phyloP scores from a whole-genome alignment of 2,113 vertebrate species.

The Malaclemys terrapin region DNA sequence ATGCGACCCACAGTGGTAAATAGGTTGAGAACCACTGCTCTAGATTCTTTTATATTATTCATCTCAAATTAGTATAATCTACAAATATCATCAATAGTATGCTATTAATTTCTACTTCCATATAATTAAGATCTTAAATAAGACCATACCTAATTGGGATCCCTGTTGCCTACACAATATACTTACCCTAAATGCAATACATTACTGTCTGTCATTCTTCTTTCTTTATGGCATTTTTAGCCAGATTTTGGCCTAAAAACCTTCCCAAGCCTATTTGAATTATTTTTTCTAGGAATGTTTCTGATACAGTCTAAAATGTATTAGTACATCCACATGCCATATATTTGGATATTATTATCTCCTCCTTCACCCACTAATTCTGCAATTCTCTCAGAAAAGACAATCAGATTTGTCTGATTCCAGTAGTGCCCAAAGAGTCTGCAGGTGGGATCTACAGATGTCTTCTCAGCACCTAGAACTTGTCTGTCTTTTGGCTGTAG shows the following conservation, averaged over 20 bases:
- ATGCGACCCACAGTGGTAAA: too few relatives aligned
- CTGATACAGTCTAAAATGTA: rapidly evolving
- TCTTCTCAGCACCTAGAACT: neutral
- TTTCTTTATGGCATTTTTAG: neutral
- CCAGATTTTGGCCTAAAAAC: rapidly evolving
- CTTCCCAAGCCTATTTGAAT: rapidly evolving
- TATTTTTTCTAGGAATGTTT: neutral
- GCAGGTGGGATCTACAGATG: neutral
- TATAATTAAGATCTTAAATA: neutral
- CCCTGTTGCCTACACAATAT: rapidly evolving
- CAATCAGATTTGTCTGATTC: neutral
- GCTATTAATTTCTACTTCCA: neutral
- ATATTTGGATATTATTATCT: neutral
- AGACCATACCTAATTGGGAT: neutral
- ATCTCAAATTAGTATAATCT: rapidly evolving
- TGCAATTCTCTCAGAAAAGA: neutral
- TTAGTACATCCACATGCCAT: too few relatives aligned
- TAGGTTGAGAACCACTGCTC: too few relatives aligned
- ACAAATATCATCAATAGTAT: rapidly evolving
- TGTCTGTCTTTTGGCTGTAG: too few relatives aligned
- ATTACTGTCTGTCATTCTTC: rapidly evolving
- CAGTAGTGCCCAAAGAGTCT: neutral
- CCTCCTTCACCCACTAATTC: neutral
- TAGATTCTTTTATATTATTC: rapidly evolving
- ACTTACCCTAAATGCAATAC: neutral